Percentiles rank a stretch among this genome's conserved stretches.
phyloP scores from a whole-genome alignment of 2,888 invertebrate species.

The Volucella bombylans region DNA sequence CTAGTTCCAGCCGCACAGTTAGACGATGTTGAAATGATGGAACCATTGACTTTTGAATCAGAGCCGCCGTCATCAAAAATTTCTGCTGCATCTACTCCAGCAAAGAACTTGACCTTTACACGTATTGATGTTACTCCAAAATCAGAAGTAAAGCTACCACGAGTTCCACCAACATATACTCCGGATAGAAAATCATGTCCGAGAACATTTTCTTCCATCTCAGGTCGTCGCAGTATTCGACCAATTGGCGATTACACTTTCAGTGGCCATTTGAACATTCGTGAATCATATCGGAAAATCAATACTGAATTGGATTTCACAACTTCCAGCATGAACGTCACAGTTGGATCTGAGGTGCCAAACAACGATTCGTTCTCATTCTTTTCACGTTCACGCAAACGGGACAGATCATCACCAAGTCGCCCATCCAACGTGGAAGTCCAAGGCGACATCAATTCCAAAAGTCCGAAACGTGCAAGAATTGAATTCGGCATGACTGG shows the following conservation, averaged over 20 bases:
- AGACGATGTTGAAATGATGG: conserved; percentile 79
- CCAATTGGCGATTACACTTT: conserved; percentile 76
- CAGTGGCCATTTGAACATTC: conserved; percentile 76
- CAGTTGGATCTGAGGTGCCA: conserved; percentile 81
- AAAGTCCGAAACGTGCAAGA: conserved; percentile 79
- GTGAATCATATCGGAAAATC: conserved; percentile 79
- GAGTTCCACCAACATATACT: conserved; percentile 72
- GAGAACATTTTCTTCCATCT: conserved; percentile 78
- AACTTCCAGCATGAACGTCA: conserved; percentile 80
- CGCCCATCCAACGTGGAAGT: conserved; percentile 37
- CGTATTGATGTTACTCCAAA: conserved; percentile 68
- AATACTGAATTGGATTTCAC: conserved; percentile 80
- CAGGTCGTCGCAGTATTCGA: conserved; percentile 80
- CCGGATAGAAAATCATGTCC: conserved; percentile 76
- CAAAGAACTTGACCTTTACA: conserved; percentile 26
- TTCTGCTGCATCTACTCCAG: conserved; percentile 54
- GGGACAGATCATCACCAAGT: conserved; percentile 79
- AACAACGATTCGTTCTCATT: conserved; percentile 80
- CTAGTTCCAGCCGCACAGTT: conserved; percentile 27
- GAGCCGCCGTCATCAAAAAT: conserved; percentile 10
- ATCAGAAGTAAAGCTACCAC: conserved; percentile 76
- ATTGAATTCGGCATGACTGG: conserved; percentile 76
- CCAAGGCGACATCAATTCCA: conserved; percentile 74
- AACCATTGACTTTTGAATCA: conserved; percentile 63
- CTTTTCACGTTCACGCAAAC: conserved; percentile 80